Percentiles rank a stretch among this genome's conserved stretches.
Evolutionary conservation across 1,140 invertebrate genomes (phyloP).

Genomic region (Drosophila lacteicornis): DNA sequence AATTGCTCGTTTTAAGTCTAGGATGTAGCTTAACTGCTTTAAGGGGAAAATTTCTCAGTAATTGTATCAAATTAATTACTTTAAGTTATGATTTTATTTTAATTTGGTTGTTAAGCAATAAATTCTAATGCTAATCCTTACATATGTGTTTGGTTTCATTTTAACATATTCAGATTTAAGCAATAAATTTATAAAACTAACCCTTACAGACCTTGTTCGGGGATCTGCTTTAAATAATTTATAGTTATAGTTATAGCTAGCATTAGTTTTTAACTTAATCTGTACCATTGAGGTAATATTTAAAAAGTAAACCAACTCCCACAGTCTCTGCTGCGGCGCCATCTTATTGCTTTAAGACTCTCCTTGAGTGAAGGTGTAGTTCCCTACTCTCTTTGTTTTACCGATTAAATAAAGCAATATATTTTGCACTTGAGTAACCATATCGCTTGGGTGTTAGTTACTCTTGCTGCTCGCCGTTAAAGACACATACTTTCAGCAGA

Average conservation of each 20-base stretch:
- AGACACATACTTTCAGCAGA: conserved; percentile 15
- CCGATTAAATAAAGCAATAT: conserved; percentile 22
- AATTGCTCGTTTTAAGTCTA: not conserved
- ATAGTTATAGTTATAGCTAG: not conserved
- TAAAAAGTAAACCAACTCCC: not conserved
- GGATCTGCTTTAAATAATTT: not conserved
- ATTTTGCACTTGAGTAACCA: conserved; percentile 17
- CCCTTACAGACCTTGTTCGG: too few species aligned
- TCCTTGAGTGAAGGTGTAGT: conserved; percentile 3
- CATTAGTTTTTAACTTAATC: not conserved
- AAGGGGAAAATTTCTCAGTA: not conserved
- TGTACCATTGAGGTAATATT: too few species aligned
- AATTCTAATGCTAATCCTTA: not conserved
- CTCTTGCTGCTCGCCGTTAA: conserved; percentile 16
- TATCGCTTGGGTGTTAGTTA: conserved; percentile 27
- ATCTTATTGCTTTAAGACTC: not conserved
- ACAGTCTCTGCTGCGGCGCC: not conserved
- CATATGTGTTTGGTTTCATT: not conserved
- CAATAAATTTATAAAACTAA: not conserved
- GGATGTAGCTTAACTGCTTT: not conserved
- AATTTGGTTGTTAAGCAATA: not conserved
- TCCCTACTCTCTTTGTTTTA: not conserved
- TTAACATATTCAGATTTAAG: too few species aligned
- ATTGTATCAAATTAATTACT: not conserved
- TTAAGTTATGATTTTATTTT: not conserved